phyloP scores from a whole-genome alignment of 2,113 vertebrate genomes.

The Gymnogyps californianus region DNA sequence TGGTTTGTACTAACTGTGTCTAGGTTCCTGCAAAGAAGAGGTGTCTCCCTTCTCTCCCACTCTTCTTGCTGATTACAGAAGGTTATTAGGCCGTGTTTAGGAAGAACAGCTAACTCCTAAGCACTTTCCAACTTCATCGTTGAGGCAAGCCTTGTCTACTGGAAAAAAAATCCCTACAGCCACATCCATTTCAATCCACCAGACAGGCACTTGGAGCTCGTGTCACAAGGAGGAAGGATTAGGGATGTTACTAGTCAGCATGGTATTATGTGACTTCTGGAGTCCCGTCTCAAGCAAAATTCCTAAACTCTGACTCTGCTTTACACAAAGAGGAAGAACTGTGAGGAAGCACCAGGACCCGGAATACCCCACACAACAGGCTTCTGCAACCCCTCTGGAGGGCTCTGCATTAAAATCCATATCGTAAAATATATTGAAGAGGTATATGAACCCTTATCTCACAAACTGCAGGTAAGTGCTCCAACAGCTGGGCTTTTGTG shows the following conservation, averaged over 20 bases:
- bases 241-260: background rate
- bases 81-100: background rate
- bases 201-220: background rate
- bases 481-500: background rate
- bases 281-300: background rate
- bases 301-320: background rate
- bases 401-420: background rate
- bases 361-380: background rate
- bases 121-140: background rate
- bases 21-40: background rate
- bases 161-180: background rate
- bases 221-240: background rate
- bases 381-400: background rate
- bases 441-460: rapidly evolving
- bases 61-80: background rate
- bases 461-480: background rate
- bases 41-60: background rate
- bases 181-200: background rate
- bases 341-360: background rate
- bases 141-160: background rate
- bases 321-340: background rate
- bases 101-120: background rate
- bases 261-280: background rate
- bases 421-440: background rate
- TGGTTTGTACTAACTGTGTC: background rate